phyloP scores from a whole-genome alignment of 2,888 invertebrate genomes.

The Acanthopleura granulata region DNA sequence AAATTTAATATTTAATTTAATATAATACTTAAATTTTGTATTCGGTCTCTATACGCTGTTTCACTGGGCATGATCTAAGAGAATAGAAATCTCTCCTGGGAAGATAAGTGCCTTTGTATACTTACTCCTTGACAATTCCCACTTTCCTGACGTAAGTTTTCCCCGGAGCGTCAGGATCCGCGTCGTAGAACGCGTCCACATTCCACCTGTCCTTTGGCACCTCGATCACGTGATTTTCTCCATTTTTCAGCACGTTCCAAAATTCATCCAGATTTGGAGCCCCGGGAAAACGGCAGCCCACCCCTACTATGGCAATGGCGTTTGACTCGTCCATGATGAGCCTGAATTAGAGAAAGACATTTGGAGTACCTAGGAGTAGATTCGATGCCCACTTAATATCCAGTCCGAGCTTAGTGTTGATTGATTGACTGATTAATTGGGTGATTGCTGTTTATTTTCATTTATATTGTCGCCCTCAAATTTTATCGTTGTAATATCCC shows the following conservation, averaged over 20 bases:
- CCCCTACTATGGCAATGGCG: conserved; percentile 20
- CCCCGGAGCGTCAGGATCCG: conserved; percentile 9
- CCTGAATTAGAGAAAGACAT: background rate
- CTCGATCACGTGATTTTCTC: conserved; percentile 22
- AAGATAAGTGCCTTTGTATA: background rate
- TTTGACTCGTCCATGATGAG: conserved; percentile 34
- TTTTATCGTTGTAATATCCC: too few species aligned
- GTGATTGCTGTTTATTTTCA: too few species aligned
- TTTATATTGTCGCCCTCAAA: too few species aligned
- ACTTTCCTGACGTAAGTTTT: conserved; percentile 4
- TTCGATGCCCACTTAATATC: too few species aligned
- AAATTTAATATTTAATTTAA: too few species aligned
- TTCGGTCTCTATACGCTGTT: too few species aligned
- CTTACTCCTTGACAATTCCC: conserved; percentile 15
- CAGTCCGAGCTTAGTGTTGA: too few species aligned
- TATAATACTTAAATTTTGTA: too few species aligned
- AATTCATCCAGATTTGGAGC: conserved; percentile 23
- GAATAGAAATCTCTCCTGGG: too few species aligned
- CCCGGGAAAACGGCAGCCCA: conserved; percentile 21
- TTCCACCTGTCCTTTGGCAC: conserved; percentile 21
- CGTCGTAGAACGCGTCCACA: conserved; percentile 5
- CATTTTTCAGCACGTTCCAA: conserved; percentile 16
- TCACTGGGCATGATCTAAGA: too few species aligned
- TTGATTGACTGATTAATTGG: too few species aligned
- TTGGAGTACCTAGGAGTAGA: too few species aligned